Evolutionary conservation across 2,113 vertebrate genomes (phyloP).

Genomic region (Noturus placidus): DNA sequence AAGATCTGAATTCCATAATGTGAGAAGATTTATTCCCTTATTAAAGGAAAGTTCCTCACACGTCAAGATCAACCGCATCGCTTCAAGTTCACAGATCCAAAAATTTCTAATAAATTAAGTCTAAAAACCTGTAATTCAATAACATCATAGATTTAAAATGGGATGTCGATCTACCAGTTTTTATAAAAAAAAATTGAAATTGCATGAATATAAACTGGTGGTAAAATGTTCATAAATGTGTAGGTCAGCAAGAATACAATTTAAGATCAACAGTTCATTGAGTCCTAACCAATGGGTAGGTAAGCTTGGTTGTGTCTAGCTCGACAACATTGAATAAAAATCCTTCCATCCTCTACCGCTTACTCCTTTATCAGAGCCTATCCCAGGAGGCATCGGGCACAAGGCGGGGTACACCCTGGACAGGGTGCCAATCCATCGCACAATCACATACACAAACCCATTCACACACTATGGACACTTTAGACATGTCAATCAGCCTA

Average conservation of each 20-base stretch:
- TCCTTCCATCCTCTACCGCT: too few species aligned
- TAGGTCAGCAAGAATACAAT: not conserved
- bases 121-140: not conserved
- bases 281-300: not conserved
- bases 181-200: not conserved
- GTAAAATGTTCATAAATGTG: too few species aligned
- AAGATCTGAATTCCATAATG: slow-evolving; percentile 3
- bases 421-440: too few species aligned
- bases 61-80: not conserved
- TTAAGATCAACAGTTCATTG: not conserved
- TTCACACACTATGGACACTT: too few species aligned
- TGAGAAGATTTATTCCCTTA: not conserved
- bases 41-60: not conserved
- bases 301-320: not conserved
- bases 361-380: too few species aligned
- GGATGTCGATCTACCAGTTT: too few species aligned
- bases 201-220: not conserved
- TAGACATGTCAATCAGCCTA: too few species aligned
- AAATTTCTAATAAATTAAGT: not conserved
- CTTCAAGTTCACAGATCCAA: not conserved
- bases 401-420: too few species aligned
- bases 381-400: too few species aligned
- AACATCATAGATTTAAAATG: not conserved
- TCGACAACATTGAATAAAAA: not conserved
- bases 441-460: too few species aligned